Conservation (phyloP, 2,113 vertebrate genomes). For the Budorcas taxicolor region DNA sequence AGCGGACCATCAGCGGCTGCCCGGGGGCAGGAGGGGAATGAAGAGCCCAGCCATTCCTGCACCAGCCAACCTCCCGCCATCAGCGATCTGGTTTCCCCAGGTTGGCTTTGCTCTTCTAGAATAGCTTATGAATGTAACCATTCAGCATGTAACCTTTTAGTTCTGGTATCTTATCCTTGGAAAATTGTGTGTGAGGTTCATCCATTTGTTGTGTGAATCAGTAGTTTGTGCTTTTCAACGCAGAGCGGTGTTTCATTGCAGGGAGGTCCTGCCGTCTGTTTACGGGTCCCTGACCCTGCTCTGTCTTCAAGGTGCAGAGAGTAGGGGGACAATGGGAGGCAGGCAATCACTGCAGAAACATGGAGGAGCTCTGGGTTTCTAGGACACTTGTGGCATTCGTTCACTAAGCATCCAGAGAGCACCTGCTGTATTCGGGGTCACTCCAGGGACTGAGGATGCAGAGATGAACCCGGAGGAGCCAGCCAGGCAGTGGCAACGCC, state of each 20-base stretch:
- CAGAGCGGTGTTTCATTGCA: background rate
- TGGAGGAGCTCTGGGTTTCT: accelerated
- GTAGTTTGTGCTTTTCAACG: background rate
- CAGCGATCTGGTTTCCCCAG: background rate
- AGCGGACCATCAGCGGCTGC: accelerated
- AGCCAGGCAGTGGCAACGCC: accelerated
- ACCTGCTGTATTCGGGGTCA: background rate
- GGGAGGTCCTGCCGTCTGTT: background rate
- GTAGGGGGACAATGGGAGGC: accelerated
- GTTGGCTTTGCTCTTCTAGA: background rate
- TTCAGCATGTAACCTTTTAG: background rate
- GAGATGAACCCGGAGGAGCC: accelerated
- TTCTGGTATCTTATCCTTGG: background rate
- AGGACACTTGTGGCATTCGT: accelerated
- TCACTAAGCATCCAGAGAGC: background rate
- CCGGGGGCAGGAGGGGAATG: accelerated
- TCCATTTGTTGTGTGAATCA: background rate
- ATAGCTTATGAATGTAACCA: background rate
- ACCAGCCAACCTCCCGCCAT: accelerated
- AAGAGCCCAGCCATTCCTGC: background rate
- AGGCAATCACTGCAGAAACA: accelerated
- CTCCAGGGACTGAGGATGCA: background rate
- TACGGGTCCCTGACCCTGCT: accelerated
- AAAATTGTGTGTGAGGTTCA: background rate
- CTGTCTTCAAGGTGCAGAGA: accelerated